A percentile compares a stretch with the other conserved stretches of the same genome.
Conservation (phyloP, 2,113 vertebrate genomes). For the Amphilophus citrinellus region DNA sequence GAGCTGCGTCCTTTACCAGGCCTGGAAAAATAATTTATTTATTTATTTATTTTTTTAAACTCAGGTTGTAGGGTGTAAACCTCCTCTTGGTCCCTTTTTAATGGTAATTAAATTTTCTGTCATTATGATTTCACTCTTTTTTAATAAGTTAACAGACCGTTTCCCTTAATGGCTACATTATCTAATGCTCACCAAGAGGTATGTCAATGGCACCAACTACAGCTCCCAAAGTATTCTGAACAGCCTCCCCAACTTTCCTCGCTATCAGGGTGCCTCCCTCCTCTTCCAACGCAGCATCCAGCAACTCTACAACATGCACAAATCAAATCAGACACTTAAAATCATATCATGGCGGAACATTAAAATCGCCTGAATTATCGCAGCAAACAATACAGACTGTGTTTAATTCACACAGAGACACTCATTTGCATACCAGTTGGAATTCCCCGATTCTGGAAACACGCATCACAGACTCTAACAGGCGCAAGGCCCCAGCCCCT, state of each 20-base stretch:
- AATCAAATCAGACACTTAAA: background rate
- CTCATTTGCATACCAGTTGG: constrained; percentile 82
- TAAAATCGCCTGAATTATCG: background rate
- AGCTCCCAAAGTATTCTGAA: constrained; percentile 95
- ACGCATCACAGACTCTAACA: constrained; percentile 93
- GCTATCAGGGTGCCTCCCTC: constrained; percentile 94
- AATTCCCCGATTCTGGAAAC: constrained; percentile 89
- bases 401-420: background rate
- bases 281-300: constrained; percentile 87
- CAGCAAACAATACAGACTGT: background rate
- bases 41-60: too few relatives aligned
- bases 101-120: too few relatives aligned
- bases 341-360: background rate
- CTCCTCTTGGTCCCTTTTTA: too few relatives aligned
- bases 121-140: too few relatives aligned
- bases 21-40: constrained; percentile 70
- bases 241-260: constrained; percentile 96
- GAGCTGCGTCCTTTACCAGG: constrained; percentile 94
- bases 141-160: too few relatives aligned
- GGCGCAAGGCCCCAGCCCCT: constrained; percentile 95
- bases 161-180: background rate
- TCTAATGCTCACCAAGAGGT: constrained; percentile 87
- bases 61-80: too few relatives aligned
- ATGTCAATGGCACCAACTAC: constrained; percentile 98
- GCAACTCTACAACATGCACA: constrained; percentile 82